A percentile compares a stretch with the other conserved stretches of the same genome.
phyloP scores from a whole-genome alignment of 37 sponge, comb jelly and placozoan genomes.

The Beroe forskalii region DNA sequence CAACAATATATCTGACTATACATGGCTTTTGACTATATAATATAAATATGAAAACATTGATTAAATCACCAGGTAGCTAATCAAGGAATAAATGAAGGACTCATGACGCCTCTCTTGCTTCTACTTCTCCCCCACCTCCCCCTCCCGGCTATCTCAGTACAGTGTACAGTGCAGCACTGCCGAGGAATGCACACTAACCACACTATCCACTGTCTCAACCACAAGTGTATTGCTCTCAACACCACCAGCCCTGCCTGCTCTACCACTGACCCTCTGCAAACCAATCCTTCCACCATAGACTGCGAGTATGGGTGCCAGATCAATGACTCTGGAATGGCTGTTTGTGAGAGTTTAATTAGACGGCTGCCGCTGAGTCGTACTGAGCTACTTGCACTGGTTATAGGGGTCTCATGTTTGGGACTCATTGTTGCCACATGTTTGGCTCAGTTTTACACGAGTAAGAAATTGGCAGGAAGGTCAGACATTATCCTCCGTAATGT shows the following conservation, averaged over 20 bases:
- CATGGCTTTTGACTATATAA: too few species aligned
- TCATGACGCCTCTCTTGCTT: too few species aligned
- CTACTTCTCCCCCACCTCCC: slow-evolving; percentile 8
- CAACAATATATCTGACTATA: too few species aligned
- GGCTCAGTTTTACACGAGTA: background rate
- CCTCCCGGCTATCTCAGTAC: background rate
- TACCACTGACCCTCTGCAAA: background rate
- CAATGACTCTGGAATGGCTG: background rate
- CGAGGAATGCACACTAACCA: background rate
- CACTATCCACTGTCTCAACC: slow-evolving; percentile 34
- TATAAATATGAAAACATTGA: too few species aligned
- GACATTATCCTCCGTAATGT: background rate
- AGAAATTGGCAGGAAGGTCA: background rate
- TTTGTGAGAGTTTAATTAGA: background rate
- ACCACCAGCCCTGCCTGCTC: background rate
- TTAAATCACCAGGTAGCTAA: too few species aligned
- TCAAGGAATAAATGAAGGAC: too few species aligned
- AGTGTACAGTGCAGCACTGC: background rate
- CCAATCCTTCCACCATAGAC: background rate
- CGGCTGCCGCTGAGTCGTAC: background rate
- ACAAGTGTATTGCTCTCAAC: background rate
- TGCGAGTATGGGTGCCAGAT: background rate
- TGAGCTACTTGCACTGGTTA: background rate
- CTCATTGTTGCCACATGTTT: background rate
- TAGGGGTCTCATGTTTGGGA: slow-evolving; percentile 2